These are phyloP conservation scores for Hoplostethus atlanticus DNA, from an alignment of 2,797 vertebrate genomes.

Conservation along the genomic window DNA sequence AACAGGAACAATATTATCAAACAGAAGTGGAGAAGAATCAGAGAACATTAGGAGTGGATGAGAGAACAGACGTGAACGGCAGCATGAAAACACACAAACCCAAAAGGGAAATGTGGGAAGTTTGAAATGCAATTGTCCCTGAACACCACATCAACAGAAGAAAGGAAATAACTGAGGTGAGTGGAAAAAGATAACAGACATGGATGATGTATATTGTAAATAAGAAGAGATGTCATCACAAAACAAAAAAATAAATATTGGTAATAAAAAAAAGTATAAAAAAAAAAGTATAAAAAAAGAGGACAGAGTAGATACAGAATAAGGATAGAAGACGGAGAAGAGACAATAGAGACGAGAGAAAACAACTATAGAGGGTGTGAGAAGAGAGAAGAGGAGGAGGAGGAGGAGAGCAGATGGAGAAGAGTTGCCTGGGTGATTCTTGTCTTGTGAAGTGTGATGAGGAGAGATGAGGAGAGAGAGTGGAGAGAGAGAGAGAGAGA, in stretches of 20 bases:
- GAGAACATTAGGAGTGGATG: too few relatives aligned
- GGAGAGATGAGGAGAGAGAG: conserved; percentile 55
- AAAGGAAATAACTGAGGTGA: not conserved
- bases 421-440: conserved; percentile 75
- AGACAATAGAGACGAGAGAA: not conserved
- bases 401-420: conserved; percentile 70
- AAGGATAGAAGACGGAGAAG: too few relatives aligned
- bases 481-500: conserved; percentile 40
- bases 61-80: too few relatives aligned
- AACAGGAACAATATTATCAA: too few relatives aligned
- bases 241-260: not conserved
- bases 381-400: not conserved
- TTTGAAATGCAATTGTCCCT: too few relatives aligned
- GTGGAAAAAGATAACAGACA: not conserved
- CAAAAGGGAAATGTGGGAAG: too few relatives aligned
- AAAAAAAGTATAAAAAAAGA: too few relatives aligned
- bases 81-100: too few relatives aligned
- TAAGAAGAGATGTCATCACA: not conserved
- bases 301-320: not conserved
- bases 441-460: conserved; percentile 67
- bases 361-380: not conserved
- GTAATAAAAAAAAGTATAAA: not conserved
- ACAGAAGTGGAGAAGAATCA: too few relatives aligned
- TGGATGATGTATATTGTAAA: not conserved
- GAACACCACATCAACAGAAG: not conserved